Evolutionary conservation across 2,888 invertebrate genomes (phyloP).

Genomic region (Acleris sparsana): DNA sequence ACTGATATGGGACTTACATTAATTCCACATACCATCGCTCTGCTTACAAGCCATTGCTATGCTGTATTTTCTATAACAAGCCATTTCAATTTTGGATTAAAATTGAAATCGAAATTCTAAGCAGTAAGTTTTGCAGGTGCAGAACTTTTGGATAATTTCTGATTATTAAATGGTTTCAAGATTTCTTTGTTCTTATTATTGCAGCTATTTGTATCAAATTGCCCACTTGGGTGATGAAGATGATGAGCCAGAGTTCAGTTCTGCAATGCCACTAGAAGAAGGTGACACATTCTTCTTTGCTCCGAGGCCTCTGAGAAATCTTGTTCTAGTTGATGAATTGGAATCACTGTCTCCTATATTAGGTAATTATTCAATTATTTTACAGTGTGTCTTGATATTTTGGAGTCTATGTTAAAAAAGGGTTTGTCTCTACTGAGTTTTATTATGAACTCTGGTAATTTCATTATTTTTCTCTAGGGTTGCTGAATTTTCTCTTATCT

Average conservation of each 20-base stretch:
- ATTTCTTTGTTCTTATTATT: constrained; percentile 47
- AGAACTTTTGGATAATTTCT: no score
- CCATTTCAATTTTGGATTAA: no score
- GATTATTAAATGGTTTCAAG: not conserved
- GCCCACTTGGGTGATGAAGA: constrained; percentile 99
- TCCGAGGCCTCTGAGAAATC: constrained; percentile 95
- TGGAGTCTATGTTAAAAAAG: no score
- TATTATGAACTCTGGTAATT: not conserved
- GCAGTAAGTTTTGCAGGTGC: no score
- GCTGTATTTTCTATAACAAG: not conserved
- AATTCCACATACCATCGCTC: not conserved
- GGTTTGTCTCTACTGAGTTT: no score
- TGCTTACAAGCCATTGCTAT: no score
- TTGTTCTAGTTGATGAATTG: constrained; percentile 98
- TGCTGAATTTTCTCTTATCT: no score
- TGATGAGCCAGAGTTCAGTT: constrained; percentile 99
- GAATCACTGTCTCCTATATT: constrained; percentile 97
- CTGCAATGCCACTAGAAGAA: constrained; percentile 98
- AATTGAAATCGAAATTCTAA: not conserved
- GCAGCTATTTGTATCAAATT: constrained; percentile 98
- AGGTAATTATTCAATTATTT: constrained; percentile 70
- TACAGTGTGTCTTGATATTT: no score
- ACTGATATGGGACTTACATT: constrained; percentile 83
- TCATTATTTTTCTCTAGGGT: not conserved
- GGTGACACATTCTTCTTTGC: constrained; percentile 99